Base-by-base conservation (phyloP, 2,888 invertebrate genomes). In the Eudemis profundana region DNA sequence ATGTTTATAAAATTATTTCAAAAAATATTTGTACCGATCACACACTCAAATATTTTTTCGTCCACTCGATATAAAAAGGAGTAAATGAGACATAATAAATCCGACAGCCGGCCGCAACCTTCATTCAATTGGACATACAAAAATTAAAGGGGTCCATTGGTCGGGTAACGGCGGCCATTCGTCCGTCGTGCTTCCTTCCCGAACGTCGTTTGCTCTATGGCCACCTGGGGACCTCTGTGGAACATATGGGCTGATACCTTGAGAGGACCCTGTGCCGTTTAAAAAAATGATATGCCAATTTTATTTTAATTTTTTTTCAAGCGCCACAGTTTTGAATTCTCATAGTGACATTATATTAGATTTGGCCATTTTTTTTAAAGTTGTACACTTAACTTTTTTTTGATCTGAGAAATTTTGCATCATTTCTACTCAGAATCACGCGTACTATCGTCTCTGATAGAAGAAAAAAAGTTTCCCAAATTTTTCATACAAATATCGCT, bases 161-260 rank as follows among this genome's bases (percentile, higher is more conserved):
- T 17, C 23, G 42, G 19, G 50, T 64, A 63, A 40, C 56, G 53
- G 56, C 17, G 33, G 57, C 23, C 57, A 51, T 46, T 23, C 50
- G 66, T 60, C 51, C 50, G 64, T 27, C 54, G 38, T 50, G 61
- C 15, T 57, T 61, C 63, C 54, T 68, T 69, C 50, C 65, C 66
- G 67, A 61, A 68, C 60, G 64, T 64, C 69, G 68, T 68, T 68
- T 63, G 19, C 47, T 63, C 54, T 59, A 70, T 63, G 70, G 68
- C 63, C 68, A 70, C 70, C 70, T 69, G 68, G 70, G 70, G 72
- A 70, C 56, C 62, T 66, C 50, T 44, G 38, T n/a, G 42, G 5
- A 17, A 59, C 2, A 59, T 42, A 64, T 21, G 21, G 49, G 12
- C 0, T 4, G 1, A 14, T n/a, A 51, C 0, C 12, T 0, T 2